phyloP scores from a whole-genome alignment of 2,113 vertebrate genomes.

The Mirza zaza region DNA sequence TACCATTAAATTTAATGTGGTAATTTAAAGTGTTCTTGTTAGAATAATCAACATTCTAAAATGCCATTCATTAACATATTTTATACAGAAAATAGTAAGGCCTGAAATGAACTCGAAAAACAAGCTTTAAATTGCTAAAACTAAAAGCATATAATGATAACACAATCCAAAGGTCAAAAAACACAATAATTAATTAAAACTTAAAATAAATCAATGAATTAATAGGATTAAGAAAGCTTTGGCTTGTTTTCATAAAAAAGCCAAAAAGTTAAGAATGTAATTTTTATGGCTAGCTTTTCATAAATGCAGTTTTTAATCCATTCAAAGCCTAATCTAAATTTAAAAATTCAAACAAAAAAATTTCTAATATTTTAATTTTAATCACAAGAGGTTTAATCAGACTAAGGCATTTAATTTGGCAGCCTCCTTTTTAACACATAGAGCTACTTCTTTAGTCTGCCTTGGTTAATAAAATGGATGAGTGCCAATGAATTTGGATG shows the following conservation, averaged over 20 bases:
- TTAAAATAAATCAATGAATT: slow-evolving; percentile 37
- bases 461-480: slow-evolving; percentile 17
- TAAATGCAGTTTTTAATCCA: slow-evolving; percentile 42
- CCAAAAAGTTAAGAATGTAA: slow-evolving; percentile 1
- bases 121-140: slow-evolving; percentile 1
- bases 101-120: slow-evolving; percentile 34
- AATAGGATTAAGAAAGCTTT: slow-evolving; percentile 48
- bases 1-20: slow-evolving; percentile 22
- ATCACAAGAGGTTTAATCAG: neutral
- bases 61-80: slow-evolving; percentile 38
- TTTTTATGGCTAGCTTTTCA: neutral
- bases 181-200: slow-evolving; percentile 19
- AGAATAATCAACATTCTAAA: slow-evolving; percentile 45
- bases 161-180: neutral
- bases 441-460: neutral
- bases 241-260: slow-evolving; percentile 23
- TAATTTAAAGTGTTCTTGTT: slow-evolving; percentile 33
- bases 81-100: neutral
- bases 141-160: neutral
- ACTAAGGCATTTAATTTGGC: neutral
- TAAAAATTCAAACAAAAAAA: slow-evolving; percentile 45
- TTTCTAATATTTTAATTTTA: slow-evolving; percentile 1
- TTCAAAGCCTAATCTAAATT: slow-evolving; percentile 56
- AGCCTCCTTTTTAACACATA: neutral
- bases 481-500: slow-evolving; percentile 17